These are phyloP conservation scores for Porphyrio hochstetteri DNA, from an alignment of 2,113 vertebrate genomes.

Conservation along the genomic window DNA sequence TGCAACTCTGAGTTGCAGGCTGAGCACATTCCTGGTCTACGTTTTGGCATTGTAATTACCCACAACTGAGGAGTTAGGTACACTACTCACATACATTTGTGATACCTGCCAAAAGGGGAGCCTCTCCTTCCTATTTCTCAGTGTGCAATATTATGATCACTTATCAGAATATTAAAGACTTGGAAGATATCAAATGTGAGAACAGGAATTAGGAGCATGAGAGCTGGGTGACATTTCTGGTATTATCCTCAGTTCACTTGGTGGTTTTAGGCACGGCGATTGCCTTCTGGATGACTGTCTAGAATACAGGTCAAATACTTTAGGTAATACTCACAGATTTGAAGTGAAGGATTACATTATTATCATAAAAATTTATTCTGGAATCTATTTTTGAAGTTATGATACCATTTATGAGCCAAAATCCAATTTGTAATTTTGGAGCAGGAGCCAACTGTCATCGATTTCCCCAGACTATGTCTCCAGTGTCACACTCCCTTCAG, in stretches of 20 bases:
- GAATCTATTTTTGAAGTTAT: background rate
- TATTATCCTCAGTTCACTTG: background rate
- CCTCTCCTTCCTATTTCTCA: background rate
- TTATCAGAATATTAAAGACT: background rate
- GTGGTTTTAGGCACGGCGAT: background rate
- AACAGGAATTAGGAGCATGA: background rate
- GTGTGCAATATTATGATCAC: background rate
- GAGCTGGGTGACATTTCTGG: background rate
- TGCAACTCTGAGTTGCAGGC: background rate
- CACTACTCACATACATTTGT: rapidly evolving
- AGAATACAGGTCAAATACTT: background rate
- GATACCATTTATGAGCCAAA: background rate
- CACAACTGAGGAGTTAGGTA: background rate
- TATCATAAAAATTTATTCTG: background rate
- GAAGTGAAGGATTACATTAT: background rate
- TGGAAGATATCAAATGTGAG: background rate
- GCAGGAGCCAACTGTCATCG: background rate
- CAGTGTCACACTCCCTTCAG: background rate
- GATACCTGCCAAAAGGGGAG: background rate
- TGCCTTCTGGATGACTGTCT: background rate
- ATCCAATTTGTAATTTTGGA: background rate
- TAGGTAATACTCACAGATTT: background rate
- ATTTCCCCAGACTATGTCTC: background rate
- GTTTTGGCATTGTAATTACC: background rate
- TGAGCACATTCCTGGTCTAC: background rate